phyloP scores from a whole-genome alignment of 2,113 vertebrate genomes.

The Brevimyrus niger region DNA sequence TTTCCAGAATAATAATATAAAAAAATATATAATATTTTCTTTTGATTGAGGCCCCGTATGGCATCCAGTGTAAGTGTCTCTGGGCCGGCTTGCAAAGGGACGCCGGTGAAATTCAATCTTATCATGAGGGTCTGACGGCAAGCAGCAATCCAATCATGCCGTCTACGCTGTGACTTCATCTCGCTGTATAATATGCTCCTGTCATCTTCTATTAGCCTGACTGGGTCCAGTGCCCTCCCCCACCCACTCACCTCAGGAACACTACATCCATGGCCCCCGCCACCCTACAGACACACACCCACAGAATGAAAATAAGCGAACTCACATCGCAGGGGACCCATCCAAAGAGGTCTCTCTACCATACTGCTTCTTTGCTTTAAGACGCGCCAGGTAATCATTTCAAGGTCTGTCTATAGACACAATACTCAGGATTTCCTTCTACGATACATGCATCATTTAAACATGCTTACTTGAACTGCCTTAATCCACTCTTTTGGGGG shows the following conservation, averaged over 20 bases:
- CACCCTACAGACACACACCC: neutral
- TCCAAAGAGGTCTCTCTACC: neutral
- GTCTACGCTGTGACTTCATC: conserved; percentile 19
- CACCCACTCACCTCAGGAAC: neutral
- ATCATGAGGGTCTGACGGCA: neutral
- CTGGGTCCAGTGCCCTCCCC: neutral
- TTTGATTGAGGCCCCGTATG: neutral
- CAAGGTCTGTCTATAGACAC: neutral
- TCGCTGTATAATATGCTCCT: conserved; percentile 28
- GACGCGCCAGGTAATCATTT: neutral
- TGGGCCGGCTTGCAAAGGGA: neutral
- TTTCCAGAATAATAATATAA: neutral
- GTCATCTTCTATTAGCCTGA: conserved; percentile 31
- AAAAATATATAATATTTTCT: conserved; percentile 5
- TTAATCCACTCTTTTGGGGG: neutral
- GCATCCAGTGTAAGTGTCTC: neutral
- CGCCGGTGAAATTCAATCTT: conserved; percentile 6
- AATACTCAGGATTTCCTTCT: neutral
- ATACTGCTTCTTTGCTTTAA: neutral
- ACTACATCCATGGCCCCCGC: neutral
- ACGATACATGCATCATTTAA: neutral
- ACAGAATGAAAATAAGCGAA: neutral
- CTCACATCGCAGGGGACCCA: neutral
- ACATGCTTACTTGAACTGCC: neutral
- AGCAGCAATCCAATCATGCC: conserved; percentile 22